Conservation (phyloP, 2,113 vertebrate species). For the Clarias gariepinus region DNA sequence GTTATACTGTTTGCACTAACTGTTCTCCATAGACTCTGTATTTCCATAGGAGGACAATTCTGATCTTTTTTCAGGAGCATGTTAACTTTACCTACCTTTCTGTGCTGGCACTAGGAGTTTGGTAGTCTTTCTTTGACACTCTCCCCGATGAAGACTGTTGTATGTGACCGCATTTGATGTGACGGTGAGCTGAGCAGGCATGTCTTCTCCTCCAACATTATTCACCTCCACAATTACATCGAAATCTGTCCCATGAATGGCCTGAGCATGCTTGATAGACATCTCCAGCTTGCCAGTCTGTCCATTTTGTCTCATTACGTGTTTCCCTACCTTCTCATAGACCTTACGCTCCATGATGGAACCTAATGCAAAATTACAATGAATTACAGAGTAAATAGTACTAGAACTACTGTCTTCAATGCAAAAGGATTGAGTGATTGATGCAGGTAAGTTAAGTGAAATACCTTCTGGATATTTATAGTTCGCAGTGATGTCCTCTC, state of each 20-base stretch:
- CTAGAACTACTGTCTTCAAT: neutral
- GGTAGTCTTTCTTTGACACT: conserved; percentile 61
- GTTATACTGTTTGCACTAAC: neutral
- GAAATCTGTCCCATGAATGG: conserved; percentile 76
- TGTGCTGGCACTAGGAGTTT: conserved; percentile 63
- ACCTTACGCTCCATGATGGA: conserved; percentile 72
- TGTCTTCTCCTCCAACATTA: conserved; percentile 62
- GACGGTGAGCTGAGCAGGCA: conserved; percentile 62
- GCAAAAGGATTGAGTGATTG: neutral
- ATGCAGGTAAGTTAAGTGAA: neutral
- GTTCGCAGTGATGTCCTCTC: conserved; percentile 72
- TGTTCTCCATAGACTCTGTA: neutral
- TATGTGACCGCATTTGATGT: conserved; percentile 67
- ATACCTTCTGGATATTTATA: conserved; percentile 80
- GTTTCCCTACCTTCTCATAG: conserved; percentile 68
- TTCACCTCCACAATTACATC: conserved; percentile 74
- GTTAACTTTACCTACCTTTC: conserved; percentile 58
- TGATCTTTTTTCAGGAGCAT: too few species aligned
- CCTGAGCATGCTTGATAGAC: conserved; percentile 65
- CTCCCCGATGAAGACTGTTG: conserved; percentile 64
- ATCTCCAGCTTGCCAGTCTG: conserved; percentile 60
- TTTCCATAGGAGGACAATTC: neutral
- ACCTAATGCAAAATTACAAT: conserved; percentile 58
- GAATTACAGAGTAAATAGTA: neutral
- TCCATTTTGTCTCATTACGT: conserved; percentile 22